Percentiles rank a stretch among this genome's conserved stretches.
These are phyloP conservation scores for Eupithecia inturbata DNA, from an alignment of 2,888 invertebrate species.

Conservation along the genomic window DNA sequence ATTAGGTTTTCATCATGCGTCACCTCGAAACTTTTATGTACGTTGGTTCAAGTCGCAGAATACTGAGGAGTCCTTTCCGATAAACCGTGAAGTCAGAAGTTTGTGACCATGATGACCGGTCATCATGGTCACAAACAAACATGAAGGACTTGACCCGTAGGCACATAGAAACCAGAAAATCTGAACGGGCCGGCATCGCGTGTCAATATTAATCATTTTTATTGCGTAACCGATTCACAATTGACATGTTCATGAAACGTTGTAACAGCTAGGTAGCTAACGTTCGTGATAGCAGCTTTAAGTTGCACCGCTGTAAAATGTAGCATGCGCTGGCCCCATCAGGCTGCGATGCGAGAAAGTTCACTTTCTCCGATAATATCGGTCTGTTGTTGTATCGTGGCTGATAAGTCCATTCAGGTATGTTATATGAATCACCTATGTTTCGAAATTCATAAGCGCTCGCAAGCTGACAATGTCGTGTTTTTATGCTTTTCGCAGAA, in stretches of 20 bases:
- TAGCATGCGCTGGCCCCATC: constrained; percentile 53
- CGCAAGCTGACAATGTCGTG: not conserved
- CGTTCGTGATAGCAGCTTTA: constrained; percentile 40
- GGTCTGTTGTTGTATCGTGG: constrained; percentile 46
- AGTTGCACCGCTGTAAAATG: constrained; percentile 39
- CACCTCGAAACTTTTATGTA: not conserved
- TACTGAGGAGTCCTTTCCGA: not conserved
- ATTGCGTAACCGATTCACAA: constrained; percentile 39
- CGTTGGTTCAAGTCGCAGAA: not conserved
- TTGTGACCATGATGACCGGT: too few relatives aligned
- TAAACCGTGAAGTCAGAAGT: constrained; percentile 12
- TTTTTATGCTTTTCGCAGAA: constrained; percentile 1
- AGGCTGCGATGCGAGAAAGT: constrained; percentile 68
- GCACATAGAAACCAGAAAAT: constrained; percentile 40
- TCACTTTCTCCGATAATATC: constrained; percentile 66
- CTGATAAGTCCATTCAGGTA: constrained; percentile 40
- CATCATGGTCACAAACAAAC: constrained; percentile 36
- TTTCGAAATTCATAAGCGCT: constrained; percentile 35
- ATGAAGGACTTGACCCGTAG: constrained; percentile 42
- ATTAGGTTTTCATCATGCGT: constrained; percentile 24
- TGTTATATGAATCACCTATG: constrained; percentile 38
- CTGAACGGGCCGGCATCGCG: constrained; percentile 34
- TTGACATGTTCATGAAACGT: constrained; percentile 31
- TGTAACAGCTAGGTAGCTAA: constrained; percentile 8
- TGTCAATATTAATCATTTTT: constrained; percentile 30